phyloP scores from a whole-genome alignment of 2,797 vertebrate genomes.

The Macropus fuliginosus region DNA sequence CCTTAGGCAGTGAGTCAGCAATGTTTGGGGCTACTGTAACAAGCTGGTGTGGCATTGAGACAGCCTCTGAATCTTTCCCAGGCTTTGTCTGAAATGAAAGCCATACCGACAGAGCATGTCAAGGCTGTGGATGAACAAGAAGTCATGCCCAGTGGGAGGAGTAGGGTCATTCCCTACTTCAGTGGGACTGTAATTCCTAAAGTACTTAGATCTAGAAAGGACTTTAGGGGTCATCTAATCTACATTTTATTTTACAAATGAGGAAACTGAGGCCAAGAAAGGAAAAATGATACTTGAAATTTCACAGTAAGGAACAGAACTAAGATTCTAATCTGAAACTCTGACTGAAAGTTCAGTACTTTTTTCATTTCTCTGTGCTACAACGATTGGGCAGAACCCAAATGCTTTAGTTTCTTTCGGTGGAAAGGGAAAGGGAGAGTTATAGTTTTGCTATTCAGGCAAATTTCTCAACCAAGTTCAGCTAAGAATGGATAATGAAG shows the following conservation, averaged over 20 bases:
- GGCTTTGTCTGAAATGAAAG: background rate
- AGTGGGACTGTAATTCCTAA: background rate
- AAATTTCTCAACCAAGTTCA: background rate
- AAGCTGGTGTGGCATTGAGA: background rate
- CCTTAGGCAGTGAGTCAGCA: background rate
- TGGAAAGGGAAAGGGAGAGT: background rate
- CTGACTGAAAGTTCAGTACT: background rate
- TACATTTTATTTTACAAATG: background rate
- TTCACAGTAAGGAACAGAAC: background rate
- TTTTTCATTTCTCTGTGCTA: background rate
- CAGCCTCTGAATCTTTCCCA: background rate
- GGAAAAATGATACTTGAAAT: background rate
- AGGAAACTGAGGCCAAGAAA: background rate
- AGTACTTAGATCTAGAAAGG: background rate
- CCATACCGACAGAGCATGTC: background rate
- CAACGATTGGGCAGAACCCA: background rate
- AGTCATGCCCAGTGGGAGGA: background rate
- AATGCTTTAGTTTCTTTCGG: background rate
- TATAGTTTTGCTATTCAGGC: background rate
- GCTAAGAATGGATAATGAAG: conserved; percentile 30
- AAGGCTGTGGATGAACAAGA: background rate
- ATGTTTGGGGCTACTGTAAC: background rate
- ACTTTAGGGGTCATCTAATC: background rate
- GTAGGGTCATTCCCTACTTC: background rate
- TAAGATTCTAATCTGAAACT: background rate